Base-by-base conservation (phyloP, 2,888 invertebrate genomes). In the Trachelus troglodyta region DNA sequence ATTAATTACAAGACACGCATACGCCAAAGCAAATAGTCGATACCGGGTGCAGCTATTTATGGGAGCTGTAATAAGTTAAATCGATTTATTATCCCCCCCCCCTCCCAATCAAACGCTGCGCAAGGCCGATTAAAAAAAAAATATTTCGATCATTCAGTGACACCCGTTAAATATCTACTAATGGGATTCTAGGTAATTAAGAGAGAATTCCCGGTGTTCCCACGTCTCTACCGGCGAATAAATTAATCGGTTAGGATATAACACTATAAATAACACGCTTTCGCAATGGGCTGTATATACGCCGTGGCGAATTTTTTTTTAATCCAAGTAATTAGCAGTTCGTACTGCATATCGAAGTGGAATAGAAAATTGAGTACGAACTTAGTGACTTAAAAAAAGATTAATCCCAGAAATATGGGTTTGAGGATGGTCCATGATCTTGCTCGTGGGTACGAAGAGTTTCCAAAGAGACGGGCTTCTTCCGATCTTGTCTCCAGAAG, bases 401-500 rank as follows among this genome's bases (percentile, higher is more conserved):
- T 0, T 6, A 40, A 2, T 23, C 9, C 56, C 56, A 23, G 6
- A 23, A 15, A 56, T 15, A 23, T 15, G 56, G 2, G 0, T 23
- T 23, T 12, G 35, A 12, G 23, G 9, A 56, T 23, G 56, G 9
- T 56, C 9, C 56, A 9, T 15, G 56, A 23, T 23, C 23, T 56
- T 15, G 9, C 15, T 6, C 6, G 2, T 56, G 56, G 56, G 0
- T 56, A 56, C 3, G 23, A 6, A 56, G 9, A 56, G 23, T 23
- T 9, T 23, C 56, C 2, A 56, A 2, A 9, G 40, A 23, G 23
- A 6, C 23, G 56, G 11, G 35, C 9, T 9, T 76, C 75, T 76
- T 76, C 76, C 75, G 37, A 79, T 79, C 77, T 73, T 33, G 69
- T 78, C 69, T 74, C 69, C 73, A 75, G 79, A 79, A 81, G 80